Evolutionary conservation across 2,797 vertebrate genomes (phyloP), one percentile per base, ranked within the genome.

Genomic region (Malacoctenus gilli): DNA sequence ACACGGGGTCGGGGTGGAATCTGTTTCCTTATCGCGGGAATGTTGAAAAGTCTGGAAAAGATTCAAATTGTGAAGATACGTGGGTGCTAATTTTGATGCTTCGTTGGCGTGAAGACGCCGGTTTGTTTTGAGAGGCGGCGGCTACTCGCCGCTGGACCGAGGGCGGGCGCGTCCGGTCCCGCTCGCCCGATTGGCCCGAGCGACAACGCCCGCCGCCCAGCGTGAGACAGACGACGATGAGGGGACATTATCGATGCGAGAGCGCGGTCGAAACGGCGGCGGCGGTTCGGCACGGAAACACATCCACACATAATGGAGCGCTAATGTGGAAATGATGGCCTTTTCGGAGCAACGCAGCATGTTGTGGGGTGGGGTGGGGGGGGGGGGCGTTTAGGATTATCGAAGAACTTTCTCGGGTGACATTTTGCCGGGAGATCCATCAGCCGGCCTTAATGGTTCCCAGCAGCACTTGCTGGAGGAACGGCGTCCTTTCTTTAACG

Each of bases 391-490:
- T 71, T 49, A 34, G 69, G 67, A 82, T 77, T 82, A 85, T 80
- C 4, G 22, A 77, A 63, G 18, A 75, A 81, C 48, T 65, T 85
- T 78, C 42, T 38, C 15, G 21, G 30, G 22, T 78, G 84, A 85
- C 79, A 89, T 87, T 88, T 86, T 72, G 72, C 52, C 34, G 0
- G 59, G 72, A 80, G 76, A 88, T 87, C 75, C 62, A 87, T 90
- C 86, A 89, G 18, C 10, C 0, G 18, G 43, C 28, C 67, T 70
- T 82, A 86, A 84, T 87, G 79, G 81, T 70, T 86, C 87, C 59
- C 66, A 56, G 28, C 49, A 68, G 67, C 68, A 68, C 66, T 79
- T 68, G 53, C 75, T 64, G 47, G 38, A 66, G 55, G 73, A 79
- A 83, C 68, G 57, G 44, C 71, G 50, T 66, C 76, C 12, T 37